These are phyloP conservation scores for Lepidocyrtinus sp. DNA, from an alignment of 2,888 invertebrate genomes.

Conservation along the genomic window DNA sequence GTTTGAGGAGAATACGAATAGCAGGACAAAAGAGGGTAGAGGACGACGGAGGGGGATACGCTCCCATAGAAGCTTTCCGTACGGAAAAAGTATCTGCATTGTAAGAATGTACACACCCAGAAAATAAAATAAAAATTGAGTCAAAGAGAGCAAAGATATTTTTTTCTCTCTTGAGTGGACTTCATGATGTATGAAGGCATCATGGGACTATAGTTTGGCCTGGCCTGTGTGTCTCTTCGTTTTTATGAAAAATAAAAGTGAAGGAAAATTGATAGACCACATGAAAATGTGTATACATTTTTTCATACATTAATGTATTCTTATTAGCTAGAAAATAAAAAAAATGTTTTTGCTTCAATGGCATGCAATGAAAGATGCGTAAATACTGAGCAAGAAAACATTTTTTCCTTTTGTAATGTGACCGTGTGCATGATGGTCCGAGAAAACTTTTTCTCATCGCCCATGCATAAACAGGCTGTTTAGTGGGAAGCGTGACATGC, in stretches of 20 bases:
- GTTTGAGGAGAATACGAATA: background rate
- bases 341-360: background rate
- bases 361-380: background rate
- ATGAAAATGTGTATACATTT: background rate
- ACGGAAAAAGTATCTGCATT: constrained; percentile 47
- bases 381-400: background rate
- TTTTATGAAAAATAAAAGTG: background rate
- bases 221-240: background rate
- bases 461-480: background rate
- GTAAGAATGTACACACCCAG: constrained; percentile 57
- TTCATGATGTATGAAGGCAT: background rate
- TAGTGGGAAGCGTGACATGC: background rate
- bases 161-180: background rate
- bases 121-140: constrained; percentile 46
- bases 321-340: background rate
- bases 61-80: background rate
- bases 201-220: background rate
- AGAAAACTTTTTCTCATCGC: background rate
- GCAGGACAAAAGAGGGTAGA: constrained; percentile 1
- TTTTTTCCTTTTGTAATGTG: background rate
- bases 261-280: background rate
- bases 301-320: background rate
- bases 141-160: constrained; percentile 1
- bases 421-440: background rate
- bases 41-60: background rate